Conservation (phyloP, 2,797 vertebrate species). For the Ctenochaetus hawaiiensis region DNA sequence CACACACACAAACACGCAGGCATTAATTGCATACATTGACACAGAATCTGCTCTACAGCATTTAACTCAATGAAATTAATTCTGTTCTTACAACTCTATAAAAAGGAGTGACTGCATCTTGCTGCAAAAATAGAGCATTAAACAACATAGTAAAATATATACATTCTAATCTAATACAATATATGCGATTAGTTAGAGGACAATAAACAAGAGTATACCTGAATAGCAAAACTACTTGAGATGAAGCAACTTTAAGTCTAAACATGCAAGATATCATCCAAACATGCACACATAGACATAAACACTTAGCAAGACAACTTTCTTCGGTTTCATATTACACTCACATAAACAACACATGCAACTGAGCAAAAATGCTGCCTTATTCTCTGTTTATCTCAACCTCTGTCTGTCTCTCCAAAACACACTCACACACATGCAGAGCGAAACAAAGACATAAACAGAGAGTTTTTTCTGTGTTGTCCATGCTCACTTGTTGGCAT, state of each 20-base stretch:
- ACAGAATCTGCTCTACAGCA: not conserved
- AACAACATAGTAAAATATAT: conserved; percentile 2
- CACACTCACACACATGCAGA: not conserved
- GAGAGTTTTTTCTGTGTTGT: not conserved
- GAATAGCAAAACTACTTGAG: conserved; percentile 20
- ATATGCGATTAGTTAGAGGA: not conserved
- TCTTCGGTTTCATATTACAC: not conserved
- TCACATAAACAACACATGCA: not conserved
- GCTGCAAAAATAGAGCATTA: not conserved
- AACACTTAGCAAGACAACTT: not conserved
- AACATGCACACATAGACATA: conserved; percentile 13
- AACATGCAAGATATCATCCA: conserved; percentile 15
- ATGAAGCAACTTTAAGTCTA: conserved; percentile 15
- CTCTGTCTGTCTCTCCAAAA: not conserved
- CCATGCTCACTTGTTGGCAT: not conserved
- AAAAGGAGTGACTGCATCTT: not conserved
- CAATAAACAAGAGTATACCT: conserved; percentile 19
- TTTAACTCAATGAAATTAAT: not conserved
- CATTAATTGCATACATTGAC: not conserved
- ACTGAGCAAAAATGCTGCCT: not conserved
- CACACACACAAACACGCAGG: not conserved
- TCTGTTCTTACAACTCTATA: not conserved
- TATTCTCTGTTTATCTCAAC: not conserved
- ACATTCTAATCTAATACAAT: not conserved
- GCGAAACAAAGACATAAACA: not conserved